phyloP scores from a whole-genome alignment of 2,113 vertebrate genomes.

The Potamarius usumacintae region DNA sequence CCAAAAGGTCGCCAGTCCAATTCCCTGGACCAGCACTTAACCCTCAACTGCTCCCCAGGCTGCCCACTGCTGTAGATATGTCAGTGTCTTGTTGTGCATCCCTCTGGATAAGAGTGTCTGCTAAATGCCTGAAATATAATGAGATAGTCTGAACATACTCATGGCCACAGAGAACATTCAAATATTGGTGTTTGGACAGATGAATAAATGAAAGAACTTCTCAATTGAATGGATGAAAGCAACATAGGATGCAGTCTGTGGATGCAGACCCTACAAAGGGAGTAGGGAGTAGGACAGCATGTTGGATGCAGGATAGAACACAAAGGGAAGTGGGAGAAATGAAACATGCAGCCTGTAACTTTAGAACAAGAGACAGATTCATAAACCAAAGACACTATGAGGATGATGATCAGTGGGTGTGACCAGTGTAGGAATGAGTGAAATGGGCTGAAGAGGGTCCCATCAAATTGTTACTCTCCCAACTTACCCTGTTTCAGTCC shows the following conservation, averaged over 20 bases:
- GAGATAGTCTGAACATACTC: not conserved
- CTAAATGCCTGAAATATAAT: no score
- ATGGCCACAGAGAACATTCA: not conserved
- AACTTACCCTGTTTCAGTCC: not conserved
- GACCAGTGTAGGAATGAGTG: not conserved
- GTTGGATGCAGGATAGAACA: no score
- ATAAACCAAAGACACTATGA: not conserved
- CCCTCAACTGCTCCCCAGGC: no score
- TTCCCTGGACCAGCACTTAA: no score
- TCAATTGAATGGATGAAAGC: not conserved
- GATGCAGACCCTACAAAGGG: not conserved
- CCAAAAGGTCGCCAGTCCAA: no score
- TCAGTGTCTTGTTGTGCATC: no score
- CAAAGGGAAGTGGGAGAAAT: no score
- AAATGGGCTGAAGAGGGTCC: not conserved
- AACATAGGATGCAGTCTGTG: not conserved
- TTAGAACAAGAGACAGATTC: not conserved
- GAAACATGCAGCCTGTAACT: not conserved
- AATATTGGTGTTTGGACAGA: no score
- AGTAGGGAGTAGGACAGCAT: no score
- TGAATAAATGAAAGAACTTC: not conserved
- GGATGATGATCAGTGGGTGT: not conserved
- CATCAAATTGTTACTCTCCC: not conserved
- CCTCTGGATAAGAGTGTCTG: no score
- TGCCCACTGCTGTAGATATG: no score